Percentiles rank a stretch among this genome's conserved stretches.
Evolutionary conservation across 2,113 vertebrate genomes (phyloP).

Genomic region (Cygnus atratus): DNA sequence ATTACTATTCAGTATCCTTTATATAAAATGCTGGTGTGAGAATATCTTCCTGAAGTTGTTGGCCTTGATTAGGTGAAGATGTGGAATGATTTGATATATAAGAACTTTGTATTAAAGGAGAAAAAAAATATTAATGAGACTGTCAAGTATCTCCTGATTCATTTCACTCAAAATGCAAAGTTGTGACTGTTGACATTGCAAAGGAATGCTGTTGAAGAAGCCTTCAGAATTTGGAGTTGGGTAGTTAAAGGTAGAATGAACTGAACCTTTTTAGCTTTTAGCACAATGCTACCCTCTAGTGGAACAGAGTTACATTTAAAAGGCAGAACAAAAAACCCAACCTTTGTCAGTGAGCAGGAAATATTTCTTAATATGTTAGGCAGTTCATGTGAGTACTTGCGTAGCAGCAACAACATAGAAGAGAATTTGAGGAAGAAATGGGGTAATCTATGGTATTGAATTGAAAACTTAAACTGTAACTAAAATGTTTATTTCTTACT

Average conservation of each 20-base stretch:
- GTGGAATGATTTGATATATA: not conserved
- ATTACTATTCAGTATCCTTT: fast-evolving
- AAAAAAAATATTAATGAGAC: not conserved
- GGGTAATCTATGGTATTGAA: fast-evolving
- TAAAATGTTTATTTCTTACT: not conserved
- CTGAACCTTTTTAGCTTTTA: not conserved
- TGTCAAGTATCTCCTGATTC: not conserved
- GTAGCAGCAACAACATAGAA: not conserved
- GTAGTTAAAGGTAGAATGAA: not conserved
- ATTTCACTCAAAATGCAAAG: not conserved
- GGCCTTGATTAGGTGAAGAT: not conserved
- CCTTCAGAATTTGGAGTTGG: not conserved
- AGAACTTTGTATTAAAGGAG: not conserved
- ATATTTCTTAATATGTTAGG: not conserved
- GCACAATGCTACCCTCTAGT: slow-evolving; percentile 30
- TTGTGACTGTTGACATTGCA: not conserved
- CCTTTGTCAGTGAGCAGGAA: not conserved
- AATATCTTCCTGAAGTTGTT: not conserved
- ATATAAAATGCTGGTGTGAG: not conserved
- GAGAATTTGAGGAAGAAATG: not conserved
- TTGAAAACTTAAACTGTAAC: not conserved
- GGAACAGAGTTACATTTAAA: not conserved
- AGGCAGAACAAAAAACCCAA: not conserved
- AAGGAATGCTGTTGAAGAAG: not conserved
- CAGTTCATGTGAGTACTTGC: not conserved